phyloP scores from a whole-genome alignment of 2,113 vertebrate genomes.

The Ursus arctos region DNA sequence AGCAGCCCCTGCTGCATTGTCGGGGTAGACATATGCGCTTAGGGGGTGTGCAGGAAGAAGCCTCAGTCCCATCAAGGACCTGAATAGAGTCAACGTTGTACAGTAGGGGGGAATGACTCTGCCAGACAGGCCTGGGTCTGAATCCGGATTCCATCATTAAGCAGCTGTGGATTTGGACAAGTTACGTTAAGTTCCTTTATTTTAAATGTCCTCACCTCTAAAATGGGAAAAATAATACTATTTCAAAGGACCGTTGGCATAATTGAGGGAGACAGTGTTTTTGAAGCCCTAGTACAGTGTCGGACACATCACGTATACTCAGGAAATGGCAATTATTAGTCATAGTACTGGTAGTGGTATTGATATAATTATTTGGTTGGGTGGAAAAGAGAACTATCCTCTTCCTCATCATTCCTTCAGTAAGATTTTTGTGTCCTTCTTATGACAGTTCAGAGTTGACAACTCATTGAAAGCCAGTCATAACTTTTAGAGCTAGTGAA shows the following conservation, averaged over 20 bases:
- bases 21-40: not conserved
- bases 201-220: not conserved
- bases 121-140: not conserved
- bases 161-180: not conserved
- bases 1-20: not conserved
- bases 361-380: not conserved
- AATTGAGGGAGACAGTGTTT: not conserved
- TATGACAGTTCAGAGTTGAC: not conserved
- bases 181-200: not conserved
- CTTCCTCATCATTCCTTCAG: not conserved
- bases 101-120: not conserved
- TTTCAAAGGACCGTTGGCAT: not conserved
- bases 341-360: not conserved
- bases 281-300: not conserved
- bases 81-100: not conserved
- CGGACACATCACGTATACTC: not conserved
- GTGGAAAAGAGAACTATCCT: not conserved
- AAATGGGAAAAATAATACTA: not conserved
- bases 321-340: not conserved
- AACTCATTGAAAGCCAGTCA: not conserved
- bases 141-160: not conserved
- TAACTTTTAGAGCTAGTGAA: slow-evolving; percentile 12
- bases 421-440: not conserved
- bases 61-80: not conserved
- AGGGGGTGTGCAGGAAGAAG: too few species aligned